Evolutionary conservation across 2,113 vertebrate genomes (phyloP), one percentile per base, ranked within the genome.

Genomic region (Cochlearius cochlearius): DNA sequence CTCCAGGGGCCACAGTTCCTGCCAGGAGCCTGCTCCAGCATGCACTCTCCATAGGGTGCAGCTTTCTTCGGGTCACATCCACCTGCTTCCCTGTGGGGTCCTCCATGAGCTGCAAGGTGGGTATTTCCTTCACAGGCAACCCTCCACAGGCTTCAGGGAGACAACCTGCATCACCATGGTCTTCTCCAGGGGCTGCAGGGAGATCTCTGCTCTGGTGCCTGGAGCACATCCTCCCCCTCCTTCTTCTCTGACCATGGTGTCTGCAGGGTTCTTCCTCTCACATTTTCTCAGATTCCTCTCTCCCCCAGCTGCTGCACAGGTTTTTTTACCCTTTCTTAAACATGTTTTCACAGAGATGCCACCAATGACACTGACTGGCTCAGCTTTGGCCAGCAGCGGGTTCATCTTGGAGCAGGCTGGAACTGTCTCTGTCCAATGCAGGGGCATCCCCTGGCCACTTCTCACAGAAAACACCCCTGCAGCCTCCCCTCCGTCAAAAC

Each of bases 321-420:
- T 3, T 2, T 59, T 71, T 69, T 55, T 59, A 36, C 18, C 9
- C 11, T 66, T 94, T 66, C 30, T 55, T 55, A 72, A 67, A 50
- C 3, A 60, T 10, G 3, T 59, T 86, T 71, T 86, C 38, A 30
- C 12, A 66, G 16, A 53, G 10, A 3, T 47, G 17, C 8, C 32
- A 94, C 18, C 22, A 23, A 27, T 0, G 0, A 9, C 1, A 2
- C 18, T 52, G 53, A 19, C 5, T 38, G 20, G 52, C 30, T 84
- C 36, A 66, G 15, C 29, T 82, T 83, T 68, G 43, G 13, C 12
- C 27, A 38, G 13, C 5, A 39, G 15, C 41, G 15, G 11, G 14
- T 18, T 29, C 7, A n/a, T 36, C 17, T 19, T 69, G 15, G 11
- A 88, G 16, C 6, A 10, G 9, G 7, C 13, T 95, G 55, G 25